Percentiles rank a stretch among this genome's conserved stretches.
Conservation (phyloP, 53 echinoderm and acorn worm species). For the Zoroaster sp. region DNA sequence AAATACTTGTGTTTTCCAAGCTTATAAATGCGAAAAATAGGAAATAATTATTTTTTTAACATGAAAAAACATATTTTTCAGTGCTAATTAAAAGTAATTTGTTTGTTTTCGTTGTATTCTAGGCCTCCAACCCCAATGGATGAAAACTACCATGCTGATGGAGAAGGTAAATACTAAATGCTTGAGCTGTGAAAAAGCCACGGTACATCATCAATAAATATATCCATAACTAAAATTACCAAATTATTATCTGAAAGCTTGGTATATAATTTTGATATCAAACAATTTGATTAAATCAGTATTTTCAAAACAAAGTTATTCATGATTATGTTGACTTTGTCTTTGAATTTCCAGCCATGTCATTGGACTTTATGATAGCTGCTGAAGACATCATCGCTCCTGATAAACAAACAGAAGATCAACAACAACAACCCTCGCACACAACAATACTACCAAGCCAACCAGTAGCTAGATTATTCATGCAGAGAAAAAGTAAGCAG, state of each 20-base stretch:
- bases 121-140: constrained; percentile 82
- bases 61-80: no score
- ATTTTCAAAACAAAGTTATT: background rate
- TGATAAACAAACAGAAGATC: constrained; percentile 53
- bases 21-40: no score
- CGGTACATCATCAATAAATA: background rate
- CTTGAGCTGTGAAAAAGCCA: background rate
- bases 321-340: background rate
- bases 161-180: constrained; percentile 68
- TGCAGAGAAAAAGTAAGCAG: constrained; percentile 89
- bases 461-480: constrained; percentile 81
- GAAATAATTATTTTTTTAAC: no score
- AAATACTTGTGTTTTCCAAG: no score
- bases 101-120: background rate
- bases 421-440: constrained; percentile 59
- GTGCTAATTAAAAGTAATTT: background rate
- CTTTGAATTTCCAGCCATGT: constrained; percentile 24
- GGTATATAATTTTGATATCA: background rate
- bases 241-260: background rate
- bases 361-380: constrained; percentile 85
- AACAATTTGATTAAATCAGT: background rate
- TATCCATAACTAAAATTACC: background rate
- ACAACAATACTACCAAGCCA: constrained; percentile 88
- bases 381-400: constrained; percentile 83
- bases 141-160: constrained; percentile 98